Percentiles rank a stretch among this genome's conserved stretches.
These are phyloP conservation scores for Aspidiotus rigidus DNA, from an alignment of 2,888 invertebrate species.

Conservation along the genomic window DNA sequence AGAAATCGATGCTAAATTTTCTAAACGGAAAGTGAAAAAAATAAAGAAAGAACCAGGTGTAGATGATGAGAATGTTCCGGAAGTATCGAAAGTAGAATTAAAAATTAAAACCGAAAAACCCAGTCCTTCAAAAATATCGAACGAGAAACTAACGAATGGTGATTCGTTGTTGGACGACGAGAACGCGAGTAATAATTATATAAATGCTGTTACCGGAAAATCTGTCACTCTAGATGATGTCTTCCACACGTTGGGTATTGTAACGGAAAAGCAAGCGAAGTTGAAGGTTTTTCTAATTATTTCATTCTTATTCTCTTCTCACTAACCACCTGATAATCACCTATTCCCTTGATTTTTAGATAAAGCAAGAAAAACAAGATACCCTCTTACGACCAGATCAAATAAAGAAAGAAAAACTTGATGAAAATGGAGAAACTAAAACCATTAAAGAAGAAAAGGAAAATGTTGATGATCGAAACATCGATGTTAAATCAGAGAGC, in stretches of 20 bases:
- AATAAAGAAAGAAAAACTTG: not conserved
- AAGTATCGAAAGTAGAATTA: not conserved
- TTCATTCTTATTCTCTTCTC: not conserved
- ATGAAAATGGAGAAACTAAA: not conserved
- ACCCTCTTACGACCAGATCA: not conserved
- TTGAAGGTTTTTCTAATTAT: slow-evolving; percentile 3
- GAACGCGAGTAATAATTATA: not conserved
- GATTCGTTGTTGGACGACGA: not conserved
- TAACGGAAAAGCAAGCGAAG: not conserved
- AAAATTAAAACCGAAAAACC: slow-evolving; percentile 17
- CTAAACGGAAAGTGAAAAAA: slow-evolving; percentile 16
- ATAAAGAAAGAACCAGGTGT: slow-evolving; percentile 6
- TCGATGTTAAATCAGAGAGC: not conserved
- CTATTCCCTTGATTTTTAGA: not conserved
- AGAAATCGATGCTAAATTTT: not conserved
- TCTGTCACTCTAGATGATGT: slow-evolving; percentile 21
- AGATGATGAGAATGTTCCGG: not conserved
- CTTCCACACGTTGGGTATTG: slow-evolving; percentile 17
- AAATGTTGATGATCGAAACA: not conserved
- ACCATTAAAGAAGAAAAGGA: not conserved
- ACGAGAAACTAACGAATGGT: not conserved
- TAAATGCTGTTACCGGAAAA: slow-evolving; percentile 7
- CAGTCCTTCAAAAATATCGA: not conserved
- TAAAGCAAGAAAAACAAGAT: not conserved
- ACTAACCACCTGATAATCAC: not conserved